Evolutionary conservation across 64 coral and sea anemone species (phyloP).

Genomic region (Stichodactyla mertensii): DNA sequence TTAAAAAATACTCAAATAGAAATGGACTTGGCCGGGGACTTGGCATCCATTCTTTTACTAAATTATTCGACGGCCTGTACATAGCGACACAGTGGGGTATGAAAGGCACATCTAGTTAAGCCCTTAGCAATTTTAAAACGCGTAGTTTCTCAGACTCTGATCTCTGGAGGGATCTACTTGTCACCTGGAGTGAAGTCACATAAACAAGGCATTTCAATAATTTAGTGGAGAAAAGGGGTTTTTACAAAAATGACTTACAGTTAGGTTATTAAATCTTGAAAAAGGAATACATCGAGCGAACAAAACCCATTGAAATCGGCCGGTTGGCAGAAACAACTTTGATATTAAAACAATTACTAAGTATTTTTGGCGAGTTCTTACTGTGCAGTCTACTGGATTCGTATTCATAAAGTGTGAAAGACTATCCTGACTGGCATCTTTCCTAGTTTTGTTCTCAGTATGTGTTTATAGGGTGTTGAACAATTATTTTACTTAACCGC

Average conservation of each 20-base stretch:
- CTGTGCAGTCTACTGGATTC: neutral
- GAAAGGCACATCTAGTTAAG: neutral
- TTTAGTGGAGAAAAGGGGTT: neutral
- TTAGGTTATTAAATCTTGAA: neutral
- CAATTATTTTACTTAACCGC: neutral
- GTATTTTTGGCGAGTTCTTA: neutral
- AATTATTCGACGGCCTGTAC: neutral
- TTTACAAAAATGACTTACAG: no score
- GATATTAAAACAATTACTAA: neutral
- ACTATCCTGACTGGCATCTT: neutral
- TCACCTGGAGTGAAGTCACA: neutral
- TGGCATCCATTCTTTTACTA: neutral
- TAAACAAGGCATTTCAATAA: neutral
- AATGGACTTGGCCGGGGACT: no score
- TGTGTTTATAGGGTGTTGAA: neutral
- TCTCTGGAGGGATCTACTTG: neutral
- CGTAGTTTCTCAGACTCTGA: neutral
- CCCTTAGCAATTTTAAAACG: neutral
- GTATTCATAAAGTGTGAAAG: neutral
- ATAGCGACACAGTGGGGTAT: neutral
- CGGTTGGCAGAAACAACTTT: neutral
- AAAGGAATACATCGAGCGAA: neutral
- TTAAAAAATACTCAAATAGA: neutral
- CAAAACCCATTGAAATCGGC: neutral
- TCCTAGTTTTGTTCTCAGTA: neutral